These are phyloP conservation scores for Craniophora ligustri DNA, from an alignment of 2,888 invertebrate genomes.

Conservation along the genomic window DNA sequence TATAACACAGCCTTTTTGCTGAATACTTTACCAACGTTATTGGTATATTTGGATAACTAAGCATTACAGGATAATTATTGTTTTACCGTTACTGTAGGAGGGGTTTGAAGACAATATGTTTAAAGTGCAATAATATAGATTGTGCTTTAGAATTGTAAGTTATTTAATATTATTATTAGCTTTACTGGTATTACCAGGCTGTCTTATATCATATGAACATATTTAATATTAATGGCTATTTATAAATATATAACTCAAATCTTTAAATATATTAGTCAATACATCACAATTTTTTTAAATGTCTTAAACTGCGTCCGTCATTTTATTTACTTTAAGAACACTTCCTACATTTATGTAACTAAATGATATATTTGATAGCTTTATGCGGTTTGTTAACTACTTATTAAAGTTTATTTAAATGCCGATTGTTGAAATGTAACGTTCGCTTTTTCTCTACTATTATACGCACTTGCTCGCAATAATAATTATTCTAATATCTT, in stretches of 20 bases:
- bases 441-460: slow-evolving; percentile 22
- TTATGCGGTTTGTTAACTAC: slow-evolving; percentile 59
- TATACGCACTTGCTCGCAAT: slow-evolving; percentile 21
- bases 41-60: slow-evolving; percentile 29
- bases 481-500: slow-evolving; percentile 1
- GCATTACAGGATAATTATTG: slow-evolving; percentile 33
- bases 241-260: slow-evolving; percentile 40
- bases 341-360: slow-evolving; percentile 14
- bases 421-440: slow-evolving; percentile 28
- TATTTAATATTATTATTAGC: slow-evolving; percentile 55
- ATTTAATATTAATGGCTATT: slow-evolving; percentile 47
- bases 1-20: slow-evolving; percentile 57
- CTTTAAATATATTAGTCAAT: slow-evolving; percentile 36
- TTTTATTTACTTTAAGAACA: slow-evolving; percentile 23
- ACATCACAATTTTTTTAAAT: slow-evolving; percentile 52
- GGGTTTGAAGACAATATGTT: slow-evolving; percentile 69
- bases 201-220: slow-evolving; percentile 54
- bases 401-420: slow-evolving; percentile 49
- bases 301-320: slow-evolving; percentile 19
- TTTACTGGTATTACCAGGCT: slow-evolving; percentile 61
- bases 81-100: slow-evolving; percentile 51
- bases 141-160: slow-evolving; percentile 68
- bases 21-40: slow-evolving; percentile 23
- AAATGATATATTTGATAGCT: slow-evolving; percentile 46
- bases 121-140: slow-evolving; percentile 73